These are phyloP conservation scores for zebrafish (Danio rerio) DNA, from an alignment of 2,113 vertebrate species.

Conservation along the genomic window GRCz12tu NC_133181.1:37057501-37058000, in stretches of 20 bases:
- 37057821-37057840: too few species aligned
- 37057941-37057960: too few species aligned
- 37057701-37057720: neutral
- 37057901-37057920: too few species aligned
- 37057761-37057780: too few species aligned
- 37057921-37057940: too few species aligned
- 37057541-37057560: neutral
- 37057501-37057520: neutral
- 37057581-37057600: neutral
- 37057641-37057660: neutral
- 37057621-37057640: slow-evolving; percentile 7
- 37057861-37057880: too few species aligned
- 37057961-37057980: too few species aligned
- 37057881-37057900: too few species aligned
- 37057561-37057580: neutral
- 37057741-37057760: neutral
- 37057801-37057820: too few species aligned
- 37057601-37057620: neutral
- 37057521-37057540: neutral
- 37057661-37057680: neutral
- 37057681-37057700: neutral
- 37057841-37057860: too few species aligned
- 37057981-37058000: too few species aligned
- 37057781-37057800: too few species aligned
- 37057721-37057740: slow-evolving; percentile 13